These are phyloP conservation scores for Cardiocondyla obscurior DNA, from an alignment of 1,140 invertebrate genomes.

Conservation along the genomic window DNA sequence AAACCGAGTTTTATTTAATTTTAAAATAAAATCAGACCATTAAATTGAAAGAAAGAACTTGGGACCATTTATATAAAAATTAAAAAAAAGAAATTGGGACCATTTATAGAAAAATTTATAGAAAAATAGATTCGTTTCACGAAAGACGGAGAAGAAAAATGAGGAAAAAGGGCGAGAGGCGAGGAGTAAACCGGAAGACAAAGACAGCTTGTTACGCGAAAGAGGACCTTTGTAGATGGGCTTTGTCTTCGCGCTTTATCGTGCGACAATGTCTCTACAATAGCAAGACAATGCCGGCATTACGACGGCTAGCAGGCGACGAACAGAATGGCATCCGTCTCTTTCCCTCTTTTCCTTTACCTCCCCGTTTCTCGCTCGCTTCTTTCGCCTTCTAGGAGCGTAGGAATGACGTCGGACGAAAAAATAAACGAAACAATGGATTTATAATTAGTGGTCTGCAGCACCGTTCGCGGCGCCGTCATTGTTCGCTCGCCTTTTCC, in stretches of 20 bases:
- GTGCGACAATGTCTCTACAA: conserved; percentile 78
- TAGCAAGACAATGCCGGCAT: conserved; percentile 76
- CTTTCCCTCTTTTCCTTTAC: neutral
- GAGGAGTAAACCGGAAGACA: conserved; percentile 63
- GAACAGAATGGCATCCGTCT: conserved; percentile 66
- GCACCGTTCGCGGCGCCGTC: conserved; percentile 48
- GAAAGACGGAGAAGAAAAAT: conserved; percentile 1
- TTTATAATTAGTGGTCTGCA: conserved; percentile 79
- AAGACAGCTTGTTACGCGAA: conserved; percentile 74
- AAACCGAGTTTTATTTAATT: too few relatives aligned
- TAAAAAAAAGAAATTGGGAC: too few relatives aligned
- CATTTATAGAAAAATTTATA: too few relatives aligned
- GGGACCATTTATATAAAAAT: too few relatives aligned
- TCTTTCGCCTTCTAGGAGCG: conserved; percentile 46
- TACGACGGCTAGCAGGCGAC: conserved; percentile 74
- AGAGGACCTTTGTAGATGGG: conserved; percentile 74
- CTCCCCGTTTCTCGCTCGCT: neutral
- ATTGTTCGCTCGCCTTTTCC: conserved; percentile 69
- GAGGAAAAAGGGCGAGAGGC: neutral
- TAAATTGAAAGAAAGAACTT: too few relatives aligned
- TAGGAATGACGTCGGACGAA: conserved; percentile 74
- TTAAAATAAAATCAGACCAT: too few relatives aligned
- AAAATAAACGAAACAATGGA: conserved; percentile 76
- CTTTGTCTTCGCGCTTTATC: conserved; percentile 78
- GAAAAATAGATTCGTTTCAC: conserved; percentile 33